These are phyloP conservation scores for human (Homo sapiens) DNA, from an alignment of 2,113 vertebrate species.

Conservation along the genomic window GRCh38 chr1:72444001-72444500, in stretches of 20 bases:
- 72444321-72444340: not conserved
- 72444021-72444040: constrained; percentile 25
- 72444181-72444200: not conserved
- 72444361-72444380: not conserved
- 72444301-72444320: not conserved
- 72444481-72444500: too few species aligned
- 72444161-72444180: constrained; percentile 37
- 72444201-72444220: not conserved
- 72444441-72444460: too few species aligned
- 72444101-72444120: not conserved
- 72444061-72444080: not conserved
- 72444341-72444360: not conserved
- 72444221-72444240: not conserved
- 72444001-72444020: not conserved
- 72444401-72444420: not conserved
- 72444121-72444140: not conserved
- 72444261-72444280: not conserved
- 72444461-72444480: too few species aligned
- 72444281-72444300: not conserved
- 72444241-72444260: not conserved
- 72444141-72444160: not conserved
- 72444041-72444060: not conserved
- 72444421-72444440: not conserved
- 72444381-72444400: not conserved
- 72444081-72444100: not conserved